These are phyloP conservation scores for Epizoanthus rinbou DNA, from an alignment of 92 coral and sea anemone species.

Conservation along the genomic window DNA sequence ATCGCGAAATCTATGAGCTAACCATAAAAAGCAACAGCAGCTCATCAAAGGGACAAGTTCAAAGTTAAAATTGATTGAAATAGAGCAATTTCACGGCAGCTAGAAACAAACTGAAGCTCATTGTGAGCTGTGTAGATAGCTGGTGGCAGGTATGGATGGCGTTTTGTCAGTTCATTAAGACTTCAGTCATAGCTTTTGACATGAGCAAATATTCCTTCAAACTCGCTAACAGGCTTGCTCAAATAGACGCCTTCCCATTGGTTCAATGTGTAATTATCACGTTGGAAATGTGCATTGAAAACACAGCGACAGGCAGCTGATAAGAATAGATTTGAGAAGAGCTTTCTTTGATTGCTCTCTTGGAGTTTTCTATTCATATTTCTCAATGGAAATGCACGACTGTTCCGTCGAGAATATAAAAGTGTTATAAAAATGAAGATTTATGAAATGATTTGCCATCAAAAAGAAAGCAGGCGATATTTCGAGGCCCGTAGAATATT, in stretches of 20 bases:
- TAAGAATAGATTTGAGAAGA: neutral
- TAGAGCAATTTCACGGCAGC: too few relatives aligned
- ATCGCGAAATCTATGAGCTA: too few relatives aligned
- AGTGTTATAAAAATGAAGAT: neutral
- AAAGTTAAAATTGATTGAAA: too few relatives aligned
- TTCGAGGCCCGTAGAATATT: neutral
- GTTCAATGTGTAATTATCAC: constrained; percentile 1
- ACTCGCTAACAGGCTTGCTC: constrained; percentile 6
- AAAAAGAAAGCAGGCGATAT: neutral
- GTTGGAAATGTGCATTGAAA: neutral
- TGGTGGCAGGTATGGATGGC: constrained; percentile 22
- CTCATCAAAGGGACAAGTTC: too few relatives aligned
- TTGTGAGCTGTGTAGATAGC: neutral
- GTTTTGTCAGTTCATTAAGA: constrained; percentile 34
- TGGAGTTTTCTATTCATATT: neutral
- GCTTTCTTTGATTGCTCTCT: neutral
- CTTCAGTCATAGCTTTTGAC: constrained; percentile 30
- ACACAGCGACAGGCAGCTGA: constrained; percentile 9
- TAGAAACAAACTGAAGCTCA: neutral
- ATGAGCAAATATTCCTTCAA: constrained; percentile 20
- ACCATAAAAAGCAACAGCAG: too few relatives aligned
- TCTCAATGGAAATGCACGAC: neutral
- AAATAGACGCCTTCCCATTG: constrained; percentile 10
- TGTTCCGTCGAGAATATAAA: neutral
- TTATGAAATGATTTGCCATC: neutral